These are phyloP conservation scores for Mus spretus DNA, from an alignment of 2,797 vertebrate genomes.

Conservation along the genomic window DNA sequence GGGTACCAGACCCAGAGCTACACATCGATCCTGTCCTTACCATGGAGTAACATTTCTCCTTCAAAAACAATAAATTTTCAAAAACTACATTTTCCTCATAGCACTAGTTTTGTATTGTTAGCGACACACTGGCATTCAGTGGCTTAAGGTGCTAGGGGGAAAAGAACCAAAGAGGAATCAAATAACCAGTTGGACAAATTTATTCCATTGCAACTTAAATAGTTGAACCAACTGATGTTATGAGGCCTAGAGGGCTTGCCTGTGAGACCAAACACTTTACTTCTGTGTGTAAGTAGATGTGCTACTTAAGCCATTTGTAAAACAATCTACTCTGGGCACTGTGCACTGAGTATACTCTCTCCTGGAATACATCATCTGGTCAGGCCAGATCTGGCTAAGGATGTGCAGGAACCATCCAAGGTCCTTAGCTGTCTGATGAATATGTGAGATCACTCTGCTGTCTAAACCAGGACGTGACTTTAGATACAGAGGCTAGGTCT, in stretches of 20 bases:
- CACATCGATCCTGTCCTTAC: not conserved
- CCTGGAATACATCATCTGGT: not conserved
- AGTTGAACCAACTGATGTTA: not conserved
- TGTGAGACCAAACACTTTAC: not conserved
- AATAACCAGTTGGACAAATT: not conserved
- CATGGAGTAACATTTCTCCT: not conserved
- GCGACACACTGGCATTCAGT: not conserved
- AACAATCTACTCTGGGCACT: not conserved
- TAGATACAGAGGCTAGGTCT: not conserved
- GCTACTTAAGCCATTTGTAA: not conserved
- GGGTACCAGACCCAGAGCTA: not conserved
- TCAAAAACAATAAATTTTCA: not conserved
- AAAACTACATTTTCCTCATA: not conserved
- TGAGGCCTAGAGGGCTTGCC: not conserved
- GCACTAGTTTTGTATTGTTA: slow-evolving; percentile 21
- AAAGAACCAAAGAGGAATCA: slow-evolving; percentile 10
- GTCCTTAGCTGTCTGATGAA: not conserved
- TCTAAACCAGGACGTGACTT: not conserved
- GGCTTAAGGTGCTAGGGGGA: not conserved
- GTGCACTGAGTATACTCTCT: not conserved
- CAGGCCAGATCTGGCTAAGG: not conserved
- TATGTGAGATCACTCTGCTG: not conserved
- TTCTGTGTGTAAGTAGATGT: not conserved
- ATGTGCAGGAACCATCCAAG: not conserved
- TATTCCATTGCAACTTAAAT: not conserved